These are phyloP conservation scores for Muscina levida DNA, from an alignment of 2,888 invertebrate species.

Conservation along the genomic window DNA sequence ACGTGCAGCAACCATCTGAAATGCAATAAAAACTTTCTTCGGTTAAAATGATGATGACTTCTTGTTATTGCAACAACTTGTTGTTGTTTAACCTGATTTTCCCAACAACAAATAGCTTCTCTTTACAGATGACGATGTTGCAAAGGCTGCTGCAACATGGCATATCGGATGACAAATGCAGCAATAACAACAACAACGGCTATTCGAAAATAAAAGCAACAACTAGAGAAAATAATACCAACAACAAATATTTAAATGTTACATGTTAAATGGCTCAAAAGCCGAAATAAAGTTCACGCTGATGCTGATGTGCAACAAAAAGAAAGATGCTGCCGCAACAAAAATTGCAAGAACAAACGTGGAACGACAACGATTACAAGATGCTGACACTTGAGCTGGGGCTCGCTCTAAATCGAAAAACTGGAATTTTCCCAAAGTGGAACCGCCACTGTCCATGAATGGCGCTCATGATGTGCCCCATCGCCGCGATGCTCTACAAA, in stretches of 20 bases:
- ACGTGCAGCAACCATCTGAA: too few relatives aligned
- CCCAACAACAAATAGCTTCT: constrained; percentile 29
- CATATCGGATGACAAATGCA: constrained; percentile 12
- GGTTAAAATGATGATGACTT: constrained; percentile 18
- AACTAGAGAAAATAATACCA: neutral
- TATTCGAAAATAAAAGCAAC: neutral
- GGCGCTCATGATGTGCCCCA: neutral
- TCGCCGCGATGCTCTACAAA: constrained; percentile 2
- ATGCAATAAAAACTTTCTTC: constrained; percentile 36
- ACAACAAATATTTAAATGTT: constrained; percentile 21
- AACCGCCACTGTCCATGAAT: neutral
- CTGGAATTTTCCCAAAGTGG: constrained; percentile 28
- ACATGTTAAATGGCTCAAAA: neutral
- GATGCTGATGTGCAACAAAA: neutral
- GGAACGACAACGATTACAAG: neutral
- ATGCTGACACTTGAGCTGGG: neutral
- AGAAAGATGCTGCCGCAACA: constrained; percentile 12
- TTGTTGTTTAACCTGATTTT: constrained; percentile 62
- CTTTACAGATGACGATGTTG: too few relatives aligned
- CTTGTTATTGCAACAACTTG: constrained; percentile 26
- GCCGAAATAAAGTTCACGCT: constrained; percentile 10
- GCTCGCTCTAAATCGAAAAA: constrained; percentile 8
- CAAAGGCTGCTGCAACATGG: neutral
- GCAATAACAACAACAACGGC: neutral
- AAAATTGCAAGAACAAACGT: neutral